phyloP scores from a whole-genome alignment of 2,888 invertebrate species.

The Octodonta nipae region DNA sequence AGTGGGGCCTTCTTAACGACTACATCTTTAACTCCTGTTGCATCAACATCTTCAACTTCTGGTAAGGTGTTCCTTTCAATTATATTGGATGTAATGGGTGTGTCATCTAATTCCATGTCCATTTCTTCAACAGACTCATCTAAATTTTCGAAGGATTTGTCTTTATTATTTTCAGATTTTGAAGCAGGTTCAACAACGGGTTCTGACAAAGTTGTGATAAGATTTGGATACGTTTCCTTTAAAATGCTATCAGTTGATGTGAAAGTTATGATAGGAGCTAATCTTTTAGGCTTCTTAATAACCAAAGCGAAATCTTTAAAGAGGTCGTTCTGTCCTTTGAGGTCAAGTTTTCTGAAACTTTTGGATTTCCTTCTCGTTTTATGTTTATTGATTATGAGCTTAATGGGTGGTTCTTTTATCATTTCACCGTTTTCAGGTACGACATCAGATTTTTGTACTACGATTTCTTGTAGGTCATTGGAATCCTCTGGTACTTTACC shows the following conservation, averaged over 20 bases:
- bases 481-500: no score
- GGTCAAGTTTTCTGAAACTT: constrained; percentile 18
- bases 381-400: constrained; percentile 15
- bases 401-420: constrained; percentile 10
- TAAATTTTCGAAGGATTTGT: constrained; percentile 4
- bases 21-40: no score
- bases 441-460: no score
- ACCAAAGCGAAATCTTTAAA: constrained; percentile 22
- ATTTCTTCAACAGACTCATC: constrained; percentile 21
- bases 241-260: constrained; percentile 11
- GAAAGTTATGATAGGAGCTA: constrained; percentile 14
- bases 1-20: no score
- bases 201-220: constrained; percentile 2
- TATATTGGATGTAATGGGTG: constrained; percentile 17
- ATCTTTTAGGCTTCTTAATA: constrained; percentile 20
- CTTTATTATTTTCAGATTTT: constrained; percentile 4
- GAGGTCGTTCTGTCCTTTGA: constrained; percentile 18
- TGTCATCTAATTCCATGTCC: constrained; percentile 25
- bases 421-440: neutral
- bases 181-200: constrained; percentile 1
- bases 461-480: no score
- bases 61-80: constrained; percentile 15
- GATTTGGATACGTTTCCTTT: constrained; percentile 9
- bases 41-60: neutral
- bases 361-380: constrained; percentile 20